Conservation (phyloP, 2,888 invertebrate genomes). For the Hyposoter didymator region DNA sequence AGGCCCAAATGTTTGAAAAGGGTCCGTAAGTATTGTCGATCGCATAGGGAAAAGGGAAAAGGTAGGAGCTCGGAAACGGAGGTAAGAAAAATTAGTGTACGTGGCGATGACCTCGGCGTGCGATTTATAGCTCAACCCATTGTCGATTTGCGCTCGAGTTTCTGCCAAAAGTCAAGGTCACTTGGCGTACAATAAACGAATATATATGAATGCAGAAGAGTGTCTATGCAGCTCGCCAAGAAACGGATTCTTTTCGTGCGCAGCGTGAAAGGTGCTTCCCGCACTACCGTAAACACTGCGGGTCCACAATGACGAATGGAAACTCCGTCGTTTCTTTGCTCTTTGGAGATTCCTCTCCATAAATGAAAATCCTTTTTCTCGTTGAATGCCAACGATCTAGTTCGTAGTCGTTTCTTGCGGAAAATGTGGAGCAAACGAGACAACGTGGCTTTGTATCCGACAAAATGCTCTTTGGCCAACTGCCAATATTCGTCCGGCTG, state of each 20-base stretch:
- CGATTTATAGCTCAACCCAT: conserved; percentile 80
- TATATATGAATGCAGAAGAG: conserved; percentile 34
- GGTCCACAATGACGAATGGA: conserved; percentile 73
- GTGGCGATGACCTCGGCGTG: conserved; percentile 78
- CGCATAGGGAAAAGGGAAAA: conserved; percentile 12
- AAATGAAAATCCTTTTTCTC: conserved; percentile 52
- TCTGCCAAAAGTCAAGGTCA: conserved; percentile 79
- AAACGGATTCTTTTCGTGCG: conserved; percentile 75
- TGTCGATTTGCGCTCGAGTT: conserved; percentile 73
- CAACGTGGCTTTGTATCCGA: conserved; percentile 22
- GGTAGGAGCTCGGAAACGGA: background rate
- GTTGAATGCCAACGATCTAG: conserved; percentile 41
- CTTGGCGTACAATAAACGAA: conserved; percentile 18
- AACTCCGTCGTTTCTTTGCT: background rate
- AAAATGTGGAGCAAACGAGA: conserved; percentile 61
- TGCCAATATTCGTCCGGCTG: conserved; percentile 55
- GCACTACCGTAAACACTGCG: conserved; percentile 79
- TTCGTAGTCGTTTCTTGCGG: conserved; percentile 23
- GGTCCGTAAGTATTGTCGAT: conserved; percentile 35
- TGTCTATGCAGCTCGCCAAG: conserved; percentile 67
- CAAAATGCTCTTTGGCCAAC: conserved; percentile 51
- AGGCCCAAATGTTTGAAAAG: conserved; percentile 53
- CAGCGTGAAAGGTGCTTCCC: conserved; percentile 77
- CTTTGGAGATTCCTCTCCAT: background rate
- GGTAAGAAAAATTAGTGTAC: conserved; percentile 65